These are phyloP conservation scores for Chionomys nivalis DNA, from an alignment of 2,113 vertebrate genomes.

Conservation along the genomic window DNA sequence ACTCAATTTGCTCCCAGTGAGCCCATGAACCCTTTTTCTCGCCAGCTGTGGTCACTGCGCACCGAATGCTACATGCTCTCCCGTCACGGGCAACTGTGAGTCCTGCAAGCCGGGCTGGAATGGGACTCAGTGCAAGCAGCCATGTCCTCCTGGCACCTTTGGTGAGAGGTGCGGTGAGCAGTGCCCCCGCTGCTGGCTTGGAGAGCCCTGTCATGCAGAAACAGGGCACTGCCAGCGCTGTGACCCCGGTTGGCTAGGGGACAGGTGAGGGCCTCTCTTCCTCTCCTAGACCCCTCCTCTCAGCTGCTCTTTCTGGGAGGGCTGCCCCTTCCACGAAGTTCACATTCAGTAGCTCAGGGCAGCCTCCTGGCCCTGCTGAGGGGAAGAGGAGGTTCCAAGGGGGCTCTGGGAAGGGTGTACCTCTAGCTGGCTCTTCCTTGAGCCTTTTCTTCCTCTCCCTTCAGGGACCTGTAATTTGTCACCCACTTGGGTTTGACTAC, in stretches of 20 bases:
- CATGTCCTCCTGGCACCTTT: slow-evolving; percentile 87
- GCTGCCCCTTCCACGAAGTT: neutral
- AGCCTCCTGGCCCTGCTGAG: neutral
- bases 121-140: slow-evolving; percentile 89
- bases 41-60: slow-evolving; percentile 93
- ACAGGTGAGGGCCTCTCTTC: slow-evolving; percentile 83
- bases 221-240: slow-evolving; percentile 90
- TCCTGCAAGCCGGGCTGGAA: slow-evolving; percentile 94
- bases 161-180: slow-evolving; percentile 88
- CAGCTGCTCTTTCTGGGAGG: neutral
- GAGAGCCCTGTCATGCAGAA: slow-evolving; percentile 87
- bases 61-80: slow-evolving; percentile 86
- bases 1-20: neutral
- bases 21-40: slow-evolving; percentile 16
- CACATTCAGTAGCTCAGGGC: neutral
- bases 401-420: neutral
- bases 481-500: neutral
- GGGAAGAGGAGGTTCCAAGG: neutral
- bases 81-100: slow-evolving; percentile 89
- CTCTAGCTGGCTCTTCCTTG: neutral
- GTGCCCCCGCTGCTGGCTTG: slow-evolving; percentile 89
- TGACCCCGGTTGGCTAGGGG: slow-evolving; percentile 90
- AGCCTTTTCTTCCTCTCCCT: neutral
- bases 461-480: neutral
- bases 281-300: slow-evolving; percentile 29